Evolutionary conservation across 2,888 invertebrate species (phyloP), one percentile per base, ranked within the genome.

Genomic region (Pristionchus japonicus): DNA sequence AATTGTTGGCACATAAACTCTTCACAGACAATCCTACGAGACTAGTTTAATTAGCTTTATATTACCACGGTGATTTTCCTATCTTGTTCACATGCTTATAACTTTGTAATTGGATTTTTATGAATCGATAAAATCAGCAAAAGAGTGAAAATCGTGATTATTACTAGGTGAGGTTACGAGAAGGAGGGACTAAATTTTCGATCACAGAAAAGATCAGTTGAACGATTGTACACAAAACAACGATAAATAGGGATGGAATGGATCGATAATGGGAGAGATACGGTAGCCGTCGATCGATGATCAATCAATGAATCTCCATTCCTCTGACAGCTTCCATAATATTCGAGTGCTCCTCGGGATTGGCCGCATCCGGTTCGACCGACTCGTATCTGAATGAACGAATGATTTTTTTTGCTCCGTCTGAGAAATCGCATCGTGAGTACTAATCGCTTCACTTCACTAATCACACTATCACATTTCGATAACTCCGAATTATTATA

Each of bases 361-460:
- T 80, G 6, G 49, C 37, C 37, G 87, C 49, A 15, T 87, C 87
- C 17, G 77, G 17, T 34, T 87, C 87, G 7, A 80, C 37, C 20
- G 52, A 31, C 57, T 87, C 87, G 61, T 87, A 87, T 80, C 87
- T 87, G 31, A 3, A 87, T n/a, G n/a, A n/a, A n/a, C n/a, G n/a
- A n/a, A n/a, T n/a, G n/a, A n/a, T n/a, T n/a, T n/a, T n/a, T n/a
- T n/a, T n/a, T n/a, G n/a, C n/a, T n/a, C n/a, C n/a, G n/a, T n/a
- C n/a, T n/a, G n/a, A n/a, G n/a, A n/a, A n/a, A n/a, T n/a, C n/a
- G n/a, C n/a, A n/a, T n/a, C n/a, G n/a, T n/a, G n/a, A n/a, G n/a
- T n/a, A n/a, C n/a, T n/a, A n/a, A n/a, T n/a, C n/a, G n/a, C n/a
- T n/a, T n/a, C n/a, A n/a, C n/a, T n/a, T n/a, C n/a, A n/a, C n/a